Base-by-base conservation (phyloP, 2,888 invertebrate species). In the Barypeithes pellucidus region DNA sequence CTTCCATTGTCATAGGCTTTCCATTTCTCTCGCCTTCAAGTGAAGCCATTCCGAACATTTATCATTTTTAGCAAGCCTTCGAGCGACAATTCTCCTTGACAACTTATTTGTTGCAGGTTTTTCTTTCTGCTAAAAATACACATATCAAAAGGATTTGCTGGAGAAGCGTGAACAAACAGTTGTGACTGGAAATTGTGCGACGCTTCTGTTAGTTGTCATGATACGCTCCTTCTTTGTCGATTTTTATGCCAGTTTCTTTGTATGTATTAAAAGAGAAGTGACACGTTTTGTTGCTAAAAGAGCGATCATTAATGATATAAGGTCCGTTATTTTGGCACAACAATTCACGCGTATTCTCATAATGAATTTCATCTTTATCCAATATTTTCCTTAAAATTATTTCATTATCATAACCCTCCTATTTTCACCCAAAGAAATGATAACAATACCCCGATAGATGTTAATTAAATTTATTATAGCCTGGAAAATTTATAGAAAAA, bases 81-180 rank as follows among this genome's bases (percentile, higher is more conserved):
- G 54, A 60, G 72, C 69, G 75, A 72, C 75, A 72, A 75, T 72
- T 71, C 60, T 45, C 54, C 36, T 22, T 68, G 75, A 69, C 75
- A 75, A 68, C 72, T 75, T 72, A 72, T 72, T 75, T 75, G 75
- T 72, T 72, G 68, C 72, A 39, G 41, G 63, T 68, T 75, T 71
- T 75, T 70, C 62, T 62, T 60, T 47, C 68, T 68, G 43, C 75
- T 72, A 68, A 69, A 75, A 75, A 75, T 75, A 75, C 75, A 75
- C 75, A 75, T 75, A 75, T 75, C 75, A 75, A 69, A 72, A 65
- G 69, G 69, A 67, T 75, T 72, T 72, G 74, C 72, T 45, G 69
- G 63, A 75, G 69, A 43, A 72, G 62, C 75, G 75, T 72, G 68
- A 75, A 75, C 63, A 68, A 75, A 62, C 75, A 66, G 68, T 68